Percentiles rank a stretch among this genome's conserved stretches.
phyloP scores from a whole-genome alignment of 2,113 vertebrate genomes.

The Neoarius graeffei region DNA sequence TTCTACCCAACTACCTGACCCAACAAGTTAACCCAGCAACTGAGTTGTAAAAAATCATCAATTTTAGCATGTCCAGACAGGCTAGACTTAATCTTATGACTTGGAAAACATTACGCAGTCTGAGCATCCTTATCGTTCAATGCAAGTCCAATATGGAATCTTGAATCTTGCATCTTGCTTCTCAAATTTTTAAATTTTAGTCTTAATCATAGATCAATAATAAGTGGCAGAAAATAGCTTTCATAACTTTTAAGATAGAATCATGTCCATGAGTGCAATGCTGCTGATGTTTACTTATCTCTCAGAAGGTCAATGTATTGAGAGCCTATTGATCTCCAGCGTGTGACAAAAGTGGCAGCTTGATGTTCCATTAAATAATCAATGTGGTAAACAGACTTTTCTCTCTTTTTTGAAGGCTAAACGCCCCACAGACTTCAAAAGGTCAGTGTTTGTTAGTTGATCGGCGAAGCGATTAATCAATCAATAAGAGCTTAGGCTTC shows the following conservation, averaged over 20 bases:
- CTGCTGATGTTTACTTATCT: slow-evolving; percentile 65
- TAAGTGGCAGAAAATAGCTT: slow-evolving; percentile 39
- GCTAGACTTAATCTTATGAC: neutral
- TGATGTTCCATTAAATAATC: slow-evolving; percentile 98
- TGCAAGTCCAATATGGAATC: neutral
- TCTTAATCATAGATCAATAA: slow-evolving; percentile 28
- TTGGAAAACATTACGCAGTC: neutral
- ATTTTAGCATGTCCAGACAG: neutral
- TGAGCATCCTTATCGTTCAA: neutral
- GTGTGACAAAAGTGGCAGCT: slow-evolving; percentile 89
- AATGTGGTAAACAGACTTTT: slow-evolving; percentile 84
- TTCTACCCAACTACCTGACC: neutral
- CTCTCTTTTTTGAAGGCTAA: slow-evolving; percentile 67
- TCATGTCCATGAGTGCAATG: slow-evolving; percentile 39
- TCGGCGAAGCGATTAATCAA: slow-evolving; percentile 95
- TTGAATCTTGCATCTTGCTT: neutral
- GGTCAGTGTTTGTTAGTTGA: slow-evolving; percentile 98
- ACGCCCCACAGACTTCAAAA: slow-evolving; percentile 82
- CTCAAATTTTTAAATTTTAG: slow-evolving; percentile 6
- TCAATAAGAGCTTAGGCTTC: slow-evolving; percentile 83
- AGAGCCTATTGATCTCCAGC: slow-evolving; percentile 79
- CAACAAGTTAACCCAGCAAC: neutral
- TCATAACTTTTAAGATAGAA: slow-evolving; percentile 35
- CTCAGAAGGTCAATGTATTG: slow-evolving; percentile 84
- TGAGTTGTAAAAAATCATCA: neutral